These are phyloP conservation scores for Pantala flavescens DNA, from an alignment of 1,140 invertebrate species.

Conservation along the genomic window DNA sequence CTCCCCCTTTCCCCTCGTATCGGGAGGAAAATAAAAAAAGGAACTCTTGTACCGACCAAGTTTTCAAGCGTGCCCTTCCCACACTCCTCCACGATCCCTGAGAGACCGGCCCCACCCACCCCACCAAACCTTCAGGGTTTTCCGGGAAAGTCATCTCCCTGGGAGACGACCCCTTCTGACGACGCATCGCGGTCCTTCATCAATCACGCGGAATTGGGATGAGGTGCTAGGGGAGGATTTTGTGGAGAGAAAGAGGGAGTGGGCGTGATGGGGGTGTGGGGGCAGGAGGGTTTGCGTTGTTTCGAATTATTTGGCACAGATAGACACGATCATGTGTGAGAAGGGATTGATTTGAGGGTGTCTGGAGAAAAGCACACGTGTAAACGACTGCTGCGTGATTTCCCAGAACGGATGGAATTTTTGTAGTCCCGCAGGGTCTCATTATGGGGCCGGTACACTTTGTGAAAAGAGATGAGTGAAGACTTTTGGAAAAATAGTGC, in stretches of 20 bases:
- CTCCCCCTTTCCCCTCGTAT: neutral
- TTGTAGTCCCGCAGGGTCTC: too few relatives aligned
- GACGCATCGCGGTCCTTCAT: slow-evolving; percentile 3
- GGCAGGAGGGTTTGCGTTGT: neutral
- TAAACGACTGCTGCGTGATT: too few relatives aligned
- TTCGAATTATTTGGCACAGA: too few relatives aligned
- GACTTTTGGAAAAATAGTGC: too few relatives aligned
- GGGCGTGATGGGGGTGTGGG: neutral
- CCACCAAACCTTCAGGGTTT: neutral
- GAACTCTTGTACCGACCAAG: too few relatives aligned
- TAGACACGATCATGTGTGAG: too few relatives aligned
- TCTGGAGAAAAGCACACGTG: too few relatives aligned
- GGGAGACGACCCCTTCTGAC: neutral
- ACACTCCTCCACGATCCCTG: neutral
- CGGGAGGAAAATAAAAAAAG: neutral
- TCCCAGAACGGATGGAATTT: too few relatives aligned
- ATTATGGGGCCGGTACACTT: too few relatives aligned
- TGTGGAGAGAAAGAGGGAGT: neutral
- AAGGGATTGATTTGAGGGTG: too few relatives aligned
- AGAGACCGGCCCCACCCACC: neutral
- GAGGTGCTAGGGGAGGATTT: neutral
- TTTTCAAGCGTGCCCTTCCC: neutral
- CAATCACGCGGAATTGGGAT: neutral
- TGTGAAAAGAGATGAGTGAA: too few relatives aligned
- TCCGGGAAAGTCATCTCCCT: neutral